Evolutionary conservation across 1,140 invertebrate species (phyloP).

Genomic region (Hypsibius dujardini): DNA sequence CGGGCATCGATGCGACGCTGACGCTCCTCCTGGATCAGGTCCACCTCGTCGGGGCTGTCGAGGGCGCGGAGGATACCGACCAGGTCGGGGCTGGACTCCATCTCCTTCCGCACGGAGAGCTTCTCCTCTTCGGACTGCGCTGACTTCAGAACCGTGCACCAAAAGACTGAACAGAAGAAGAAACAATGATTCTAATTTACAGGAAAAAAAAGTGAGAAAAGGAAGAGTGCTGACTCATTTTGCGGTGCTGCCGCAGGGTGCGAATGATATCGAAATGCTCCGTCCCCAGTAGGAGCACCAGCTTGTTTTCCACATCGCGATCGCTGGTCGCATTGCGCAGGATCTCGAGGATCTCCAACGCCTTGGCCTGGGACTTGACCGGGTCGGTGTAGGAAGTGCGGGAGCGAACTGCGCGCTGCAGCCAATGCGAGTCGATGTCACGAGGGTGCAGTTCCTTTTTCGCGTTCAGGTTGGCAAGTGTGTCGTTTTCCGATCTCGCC

Average conservation of each 20-base stretch:
- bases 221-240: slow-evolving; percentile 47
- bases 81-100: slow-evolving; percentile 62
- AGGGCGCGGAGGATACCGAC: slow-evolving; percentile 67
- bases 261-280: slow-evolving; percentile 97
- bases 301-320: slow-evolving; percentile 83
- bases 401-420: slow-evolving; percentile 69
- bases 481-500: slow-evolving; percentile 39
- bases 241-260: slow-evolving; percentile 69
- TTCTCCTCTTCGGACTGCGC: slow-evolving; percentile 81
- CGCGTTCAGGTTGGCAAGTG: slow-evolving; percentile 41
- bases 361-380: slow-evolving; percentile 70
- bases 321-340: slow-evolving; percentile 75
- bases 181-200: slow-evolving; percentile 18
- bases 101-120: slow-evolving; percentile 66
- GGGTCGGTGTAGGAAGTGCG: slow-evolving; percentile 80
- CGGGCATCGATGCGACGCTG: slow-evolving; percentile 31
- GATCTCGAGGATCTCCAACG: slow-evolving; percentile 77
- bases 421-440: slow-evolving; percentile 98
- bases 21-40: slow-evolving; percentile 36
- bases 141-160: slow-evolving; percentile 87
- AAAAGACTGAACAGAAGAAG: slow-evolving; percentile 50
- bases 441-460: slow-evolving; percentile 63
- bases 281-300: slow-evolving; percentile 80
- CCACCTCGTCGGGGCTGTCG: slow-evolving; percentile 64
- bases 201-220: slow-evolving; percentile 21